Conservation (phyloP, 1,140 invertebrate genomes). For the Pteromalus puparum region DNA sequence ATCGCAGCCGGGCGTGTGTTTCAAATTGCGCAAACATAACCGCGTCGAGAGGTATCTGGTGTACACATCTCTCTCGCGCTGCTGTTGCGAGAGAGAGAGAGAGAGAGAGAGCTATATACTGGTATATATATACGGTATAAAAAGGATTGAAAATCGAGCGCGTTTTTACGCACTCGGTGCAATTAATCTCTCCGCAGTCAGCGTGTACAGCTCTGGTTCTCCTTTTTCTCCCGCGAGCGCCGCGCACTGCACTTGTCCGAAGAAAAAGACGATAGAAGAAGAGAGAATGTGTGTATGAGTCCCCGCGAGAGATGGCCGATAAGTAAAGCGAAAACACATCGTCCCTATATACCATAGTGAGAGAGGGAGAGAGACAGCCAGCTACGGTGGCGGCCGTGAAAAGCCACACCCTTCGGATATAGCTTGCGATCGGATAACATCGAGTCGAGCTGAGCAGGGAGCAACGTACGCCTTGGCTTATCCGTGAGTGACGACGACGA, state of each 20-base stretch:
- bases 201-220: too few relatives aligned
- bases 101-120: too few relatives aligned
- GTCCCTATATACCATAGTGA: constrained; percentile 15
- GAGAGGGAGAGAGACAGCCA: neutral
- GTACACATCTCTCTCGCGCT: neutral
- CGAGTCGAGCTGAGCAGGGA: neutral
- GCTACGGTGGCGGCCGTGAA: constrained; percentile 32
- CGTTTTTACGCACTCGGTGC: neutral
- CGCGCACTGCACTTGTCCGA: neutral
- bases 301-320: neutral
- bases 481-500: constrained; percentile 17
- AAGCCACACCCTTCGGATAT: constrained; percentile 59
- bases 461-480: constrained; percentile 18
- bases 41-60: too few relatives aligned
- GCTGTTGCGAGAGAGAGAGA: too few relatives aligned
- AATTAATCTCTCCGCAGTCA: neutral
- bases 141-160: neutral
- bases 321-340: constrained; percentile 45
- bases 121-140: too few relatives aligned
- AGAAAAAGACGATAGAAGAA: neutral
- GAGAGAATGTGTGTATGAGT: neutral
- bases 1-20: too few relatives aligned
- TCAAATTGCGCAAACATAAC: too few relatives aligned
- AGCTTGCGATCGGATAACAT: constrained; percentile 60
- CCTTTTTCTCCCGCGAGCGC: too few relatives aligned